Evolutionary conservation across 2,888 invertebrate species (phyloP).

Genomic region (Pristionchus japonicus): DNA sequence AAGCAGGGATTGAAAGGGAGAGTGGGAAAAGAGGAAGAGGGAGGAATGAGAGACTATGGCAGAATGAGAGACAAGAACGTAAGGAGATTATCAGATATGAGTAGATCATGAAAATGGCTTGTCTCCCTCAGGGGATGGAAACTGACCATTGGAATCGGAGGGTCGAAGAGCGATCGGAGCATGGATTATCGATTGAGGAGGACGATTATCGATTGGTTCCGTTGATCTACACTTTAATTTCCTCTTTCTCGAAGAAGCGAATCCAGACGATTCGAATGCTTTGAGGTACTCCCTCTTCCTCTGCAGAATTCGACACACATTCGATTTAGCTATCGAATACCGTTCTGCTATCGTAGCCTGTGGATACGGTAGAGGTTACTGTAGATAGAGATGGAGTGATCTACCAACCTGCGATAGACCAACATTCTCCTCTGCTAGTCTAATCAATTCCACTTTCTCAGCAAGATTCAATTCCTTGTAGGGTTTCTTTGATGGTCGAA

Average conservation of each 20-base stretch:
- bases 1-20: conserved; percentile 35
- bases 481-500: conserved; percentile 63
- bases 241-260: conserved; percentile 67
- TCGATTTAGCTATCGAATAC: conserved; percentile 71
- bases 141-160: conserved; percentile 29
- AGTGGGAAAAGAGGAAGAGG: conserved; percentile 35
- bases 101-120: background rate
- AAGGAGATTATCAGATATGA: conserved; percentile 34
- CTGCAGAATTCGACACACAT: conserved; percentile 72
- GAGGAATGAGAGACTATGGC: conserved; percentile 14
- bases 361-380: background rate
- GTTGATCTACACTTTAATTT: conserved; percentile 57
- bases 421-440: conserved; percentile 68
- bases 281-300: conserved; percentile 67
- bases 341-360: conserved; percentile 70
- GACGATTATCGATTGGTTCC: background rate
- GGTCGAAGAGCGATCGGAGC: conserved; percentile 28
- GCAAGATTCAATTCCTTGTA: conserved; percentile 72
- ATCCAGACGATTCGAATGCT: conserved; percentile 61
- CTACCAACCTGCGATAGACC: conserved; percentile 54
- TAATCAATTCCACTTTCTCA: conserved; percentile 70
- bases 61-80: background rate
- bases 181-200: conserved; percentile 23
- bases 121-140: background rate
- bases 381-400: background rate